Percentiles rank a stretch among this genome's conserved stretches.
Conservation (phyloP, 35 echinoderm and acorn worm genomes). For the Strongylocentrotus purpuratus region DNA sequence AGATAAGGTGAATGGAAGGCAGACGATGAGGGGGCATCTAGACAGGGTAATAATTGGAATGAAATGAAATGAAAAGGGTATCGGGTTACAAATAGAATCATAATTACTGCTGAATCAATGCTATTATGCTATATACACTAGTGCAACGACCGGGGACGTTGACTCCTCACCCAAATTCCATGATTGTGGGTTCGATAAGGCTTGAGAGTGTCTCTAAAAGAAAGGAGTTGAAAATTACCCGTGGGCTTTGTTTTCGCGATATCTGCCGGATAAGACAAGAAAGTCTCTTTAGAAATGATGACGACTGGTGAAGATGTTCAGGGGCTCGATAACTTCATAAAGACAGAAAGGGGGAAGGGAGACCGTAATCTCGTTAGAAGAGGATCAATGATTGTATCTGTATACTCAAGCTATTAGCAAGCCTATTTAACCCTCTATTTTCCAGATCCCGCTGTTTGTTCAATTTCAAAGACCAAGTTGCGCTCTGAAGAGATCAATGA, state of each 20-base stretch:
- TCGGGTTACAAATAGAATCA: conserved; percentile 26
- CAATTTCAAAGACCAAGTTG: conserved; percentile 36
- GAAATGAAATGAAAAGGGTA: neutral
- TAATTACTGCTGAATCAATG: conserved; percentile 21
- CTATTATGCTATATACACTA: neutral
- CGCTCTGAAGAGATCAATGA: neutral
- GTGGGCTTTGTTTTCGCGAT: neutral
- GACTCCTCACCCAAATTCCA: neutral
- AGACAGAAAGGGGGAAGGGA: neutral
- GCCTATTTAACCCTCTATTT: conserved; percentile 24
- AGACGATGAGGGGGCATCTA: neutral
- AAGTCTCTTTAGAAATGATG: neutral
- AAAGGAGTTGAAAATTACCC: neutral
- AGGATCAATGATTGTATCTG: conserved; percentile 11
- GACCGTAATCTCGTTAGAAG: conserved; percentile 23
- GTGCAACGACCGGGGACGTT: neutral
- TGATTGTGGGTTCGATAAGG: neutral
- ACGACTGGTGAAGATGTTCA: neutral
- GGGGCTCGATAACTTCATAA: neutral
- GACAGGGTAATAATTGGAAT: conserved; percentile 16
- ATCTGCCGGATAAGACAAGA: neutral
- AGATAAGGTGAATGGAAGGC: neutral
- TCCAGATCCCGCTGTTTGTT: conserved; percentile 14
- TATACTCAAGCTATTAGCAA: conserved; percentile 31
- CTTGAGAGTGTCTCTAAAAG: neutral